Conservation (phyloP, 1,140 invertebrate genomes). For the Conopomorpha cramerella region DNA sequence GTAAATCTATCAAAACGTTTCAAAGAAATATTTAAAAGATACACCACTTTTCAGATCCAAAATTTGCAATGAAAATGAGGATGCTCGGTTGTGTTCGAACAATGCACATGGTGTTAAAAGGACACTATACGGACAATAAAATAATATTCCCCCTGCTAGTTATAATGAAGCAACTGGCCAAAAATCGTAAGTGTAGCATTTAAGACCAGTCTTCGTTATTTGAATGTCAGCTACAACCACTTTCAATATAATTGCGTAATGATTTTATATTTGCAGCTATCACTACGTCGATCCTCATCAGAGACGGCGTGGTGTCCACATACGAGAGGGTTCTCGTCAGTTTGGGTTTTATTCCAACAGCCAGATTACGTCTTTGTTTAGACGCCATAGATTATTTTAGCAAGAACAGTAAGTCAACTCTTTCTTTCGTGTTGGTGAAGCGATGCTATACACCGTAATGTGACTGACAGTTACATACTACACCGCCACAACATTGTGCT, state of each 20-base stretch:
- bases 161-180: conserved; percentile 66
- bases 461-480: too few species aligned
- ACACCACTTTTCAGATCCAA: conserved; percentile 69
- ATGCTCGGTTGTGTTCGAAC: conserved; percentile 64
- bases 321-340: conserved; percentile 67
- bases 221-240: too few species aligned
- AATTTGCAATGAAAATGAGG: conserved; percentile 66
- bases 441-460: background rate
- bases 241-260: too few species aligned
- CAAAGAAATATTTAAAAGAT: too few species aligned
- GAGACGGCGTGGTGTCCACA: conserved; percentile 66
- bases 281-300: conserved; percentile 64
- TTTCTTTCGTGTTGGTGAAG: background rate
- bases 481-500: too few species aligned
- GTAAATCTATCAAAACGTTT: too few species aligned
- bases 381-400: conserved; percentile 70
- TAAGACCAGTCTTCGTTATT: background rate
- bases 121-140: conserved; percentile 65
- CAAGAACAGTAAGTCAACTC: conserved; percentile 58
- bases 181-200: conserved; percentile 62
- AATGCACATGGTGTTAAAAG: conserved; percentile 65
- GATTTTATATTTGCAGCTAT: conserved; percentile 53
- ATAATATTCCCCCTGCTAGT: conserved; percentile 65
- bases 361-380: conserved; percentile 65
- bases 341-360: conserved; percentile 66